These are phyloP conservation scores for Aleadryas rufinucha DNA, from an alignment of 2,113 vertebrate species.

Conservation along the genomic window DNA sequence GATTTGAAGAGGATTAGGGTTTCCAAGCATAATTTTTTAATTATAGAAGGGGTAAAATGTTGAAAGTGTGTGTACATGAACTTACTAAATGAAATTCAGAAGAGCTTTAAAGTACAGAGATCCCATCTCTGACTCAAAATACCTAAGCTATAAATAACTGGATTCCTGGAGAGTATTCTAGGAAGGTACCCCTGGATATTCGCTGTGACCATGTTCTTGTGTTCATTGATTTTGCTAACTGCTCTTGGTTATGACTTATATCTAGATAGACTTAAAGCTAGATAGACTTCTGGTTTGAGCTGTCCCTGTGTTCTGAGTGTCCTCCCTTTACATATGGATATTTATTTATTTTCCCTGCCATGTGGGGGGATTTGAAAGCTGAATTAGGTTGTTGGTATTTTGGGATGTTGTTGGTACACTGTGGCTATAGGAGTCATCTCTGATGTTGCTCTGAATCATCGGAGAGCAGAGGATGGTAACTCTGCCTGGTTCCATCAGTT, in stretches of 20 bases:
- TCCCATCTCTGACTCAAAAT: not conserved
- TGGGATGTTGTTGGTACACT: accelerated
- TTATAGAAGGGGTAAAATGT: not conserved
- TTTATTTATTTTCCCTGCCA: accelerated
- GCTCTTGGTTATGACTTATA: not conserved
- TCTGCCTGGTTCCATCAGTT: not conserved
- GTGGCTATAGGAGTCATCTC: not conserved
- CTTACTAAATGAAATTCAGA: not conserved
- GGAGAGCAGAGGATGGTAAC: not conserved
- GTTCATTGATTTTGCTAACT: not conserved
- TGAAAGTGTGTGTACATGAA: not conserved
- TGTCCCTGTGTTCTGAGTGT: not conserved
- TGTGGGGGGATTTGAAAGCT: not conserved
- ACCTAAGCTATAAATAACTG: not conserved
- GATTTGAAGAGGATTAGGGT: not conserved
- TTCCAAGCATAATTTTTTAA: not conserved
- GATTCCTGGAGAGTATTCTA: not conserved
- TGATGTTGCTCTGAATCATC: not conserved
- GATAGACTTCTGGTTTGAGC: not conserved
- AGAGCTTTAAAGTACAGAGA: not conserved
- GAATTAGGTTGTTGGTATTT: not conserved
- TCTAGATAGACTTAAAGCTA: not conserved
- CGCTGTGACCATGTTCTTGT: not conserved
- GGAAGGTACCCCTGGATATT: not conserved
- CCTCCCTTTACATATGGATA: not conserved